These are phyloP conservation scores for Sander lucioperca DNA, from an alignment of 2,113 vertebrate species.

Conservation along the genomic window DNA sequence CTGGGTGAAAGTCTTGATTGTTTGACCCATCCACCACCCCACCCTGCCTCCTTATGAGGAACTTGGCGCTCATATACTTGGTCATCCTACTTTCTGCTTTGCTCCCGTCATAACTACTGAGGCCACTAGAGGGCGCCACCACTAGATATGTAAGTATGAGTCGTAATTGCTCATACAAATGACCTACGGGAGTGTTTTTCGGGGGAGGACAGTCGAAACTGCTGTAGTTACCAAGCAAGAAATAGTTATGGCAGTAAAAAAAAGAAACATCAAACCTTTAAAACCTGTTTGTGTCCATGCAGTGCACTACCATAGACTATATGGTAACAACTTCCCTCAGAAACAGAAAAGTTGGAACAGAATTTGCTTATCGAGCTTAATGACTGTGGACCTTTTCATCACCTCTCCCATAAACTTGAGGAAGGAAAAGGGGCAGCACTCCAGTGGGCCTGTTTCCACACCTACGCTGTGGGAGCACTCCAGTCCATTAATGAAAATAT, in stretches of 20 bases:
- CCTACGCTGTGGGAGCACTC: slow-evolving; percentile 45
- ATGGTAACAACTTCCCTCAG: background rate
- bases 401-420: slow-evolving; percentile 54
- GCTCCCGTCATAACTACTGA: no score
- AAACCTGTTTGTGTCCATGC: background rate
- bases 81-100: no score
- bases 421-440: slow-evolving; percentile 62
- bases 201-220: no score
- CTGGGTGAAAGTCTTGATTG: no score
- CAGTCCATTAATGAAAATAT: slow-evolving; percentile 52
- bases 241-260: background rate
- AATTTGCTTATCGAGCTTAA: slow-evolving; percentile 39
- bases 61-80: no score
- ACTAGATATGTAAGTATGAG: no score
- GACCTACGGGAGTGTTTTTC: no score
- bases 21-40: no score
- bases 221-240: background rate
- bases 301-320: background rate
- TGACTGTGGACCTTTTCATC: slow-evolving; percentile 56
- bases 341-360: background rate
- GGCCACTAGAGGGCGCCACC: no score
- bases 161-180: no score
- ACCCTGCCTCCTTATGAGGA: no score
- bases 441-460: slow-evolving; percentile 54
- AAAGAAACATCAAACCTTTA: background rate